Evolutionary conservation across 2,113 vertebrate genomes (phyloP).

Genomic region (Lepus timidus): DNA sequence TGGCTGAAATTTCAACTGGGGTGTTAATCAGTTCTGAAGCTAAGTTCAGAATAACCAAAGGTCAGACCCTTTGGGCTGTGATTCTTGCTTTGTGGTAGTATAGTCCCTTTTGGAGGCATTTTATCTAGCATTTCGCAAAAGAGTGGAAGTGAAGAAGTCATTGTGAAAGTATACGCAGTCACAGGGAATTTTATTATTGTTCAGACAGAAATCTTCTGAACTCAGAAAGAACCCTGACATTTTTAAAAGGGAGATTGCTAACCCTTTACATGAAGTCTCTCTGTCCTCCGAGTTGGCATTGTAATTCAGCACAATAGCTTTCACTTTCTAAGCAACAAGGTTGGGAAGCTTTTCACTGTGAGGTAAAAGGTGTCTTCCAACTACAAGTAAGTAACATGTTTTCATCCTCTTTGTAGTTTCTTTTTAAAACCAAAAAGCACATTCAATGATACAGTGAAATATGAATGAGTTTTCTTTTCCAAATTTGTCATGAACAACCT

Average conservation of each 20-base stretch:
- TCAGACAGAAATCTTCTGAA: constrained; percentile 56
- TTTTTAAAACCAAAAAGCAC: constrained; percentile 53
- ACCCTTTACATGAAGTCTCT: constrained; percentile 67
- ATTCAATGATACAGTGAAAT: constrained; percentile 36
- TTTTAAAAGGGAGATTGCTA: constrained; percentile 73
- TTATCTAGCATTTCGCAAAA: constrained; percentile 63
- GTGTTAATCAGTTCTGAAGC: constrained; percentile 21
- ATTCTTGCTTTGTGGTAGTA: constrained; percentile 42
- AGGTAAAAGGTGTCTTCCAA: constrained; percentile 70
- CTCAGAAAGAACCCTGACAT: constrained; percentile 65
- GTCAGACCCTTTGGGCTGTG: neutral
- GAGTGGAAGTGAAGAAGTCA: constrained; percentile 1
- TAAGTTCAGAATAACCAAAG: constrained; percentile 59
- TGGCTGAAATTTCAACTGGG: constrained; percentile 50
- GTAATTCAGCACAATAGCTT: constrained; percentile 77
- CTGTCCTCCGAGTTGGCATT: constrained; percentile 56
- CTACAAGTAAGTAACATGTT: constrained; percentile 72
- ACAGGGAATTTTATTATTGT: constrained; percentile 40
- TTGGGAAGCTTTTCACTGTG: constrained; percentile 69
- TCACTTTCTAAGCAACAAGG: constrained; percentile 64
- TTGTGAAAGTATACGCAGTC: neutral
- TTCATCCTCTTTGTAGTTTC: constrained; percentile 34
- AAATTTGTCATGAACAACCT: constrained; percentile 37
- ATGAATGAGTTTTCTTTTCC: constrained; percentile 42
- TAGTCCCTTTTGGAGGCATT: constrained; percentile 49